Evolutionary conservation across 2,888 invertebrate species (phyloP).

Genomic region (Eristalinus sepulchralis): DNA sequence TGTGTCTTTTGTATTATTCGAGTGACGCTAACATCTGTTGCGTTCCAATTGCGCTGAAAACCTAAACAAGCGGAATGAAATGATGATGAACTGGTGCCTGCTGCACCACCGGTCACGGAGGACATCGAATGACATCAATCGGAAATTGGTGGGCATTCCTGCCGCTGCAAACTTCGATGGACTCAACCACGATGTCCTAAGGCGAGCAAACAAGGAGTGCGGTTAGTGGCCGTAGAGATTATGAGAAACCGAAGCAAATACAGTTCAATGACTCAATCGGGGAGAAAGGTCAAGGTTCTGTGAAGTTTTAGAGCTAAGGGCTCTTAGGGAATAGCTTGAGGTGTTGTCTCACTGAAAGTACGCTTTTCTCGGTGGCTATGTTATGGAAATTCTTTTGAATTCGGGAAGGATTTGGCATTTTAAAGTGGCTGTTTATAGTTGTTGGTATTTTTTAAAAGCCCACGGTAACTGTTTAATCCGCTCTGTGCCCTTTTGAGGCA

Average conservation of each 20-base stretch:
- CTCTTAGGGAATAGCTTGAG: too few relatives aligned
- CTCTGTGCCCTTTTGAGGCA: too few relatives aligned
- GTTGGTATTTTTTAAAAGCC: too few relatives aligned
- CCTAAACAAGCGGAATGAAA: background rate
- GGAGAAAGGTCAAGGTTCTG: background rate
- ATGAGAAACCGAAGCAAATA: background rate
- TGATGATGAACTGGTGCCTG: background rate
- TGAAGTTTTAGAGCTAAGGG: too few relatives aligned
- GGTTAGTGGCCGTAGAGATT: background rate
- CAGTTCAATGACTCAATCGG: background rate
- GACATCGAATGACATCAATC: background rate
- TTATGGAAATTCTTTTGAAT: too few relatives aligned
- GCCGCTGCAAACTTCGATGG: background rate
- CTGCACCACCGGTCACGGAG: background rate
- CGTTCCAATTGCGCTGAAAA: background rate
- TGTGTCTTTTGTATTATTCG: constrained; percentile 42
- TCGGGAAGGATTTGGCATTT: too few relatives aligned
- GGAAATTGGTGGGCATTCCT: background rate
- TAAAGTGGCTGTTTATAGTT: too few relatives aligned
- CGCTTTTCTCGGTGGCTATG: too few relatives aligned
- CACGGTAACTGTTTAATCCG: too few relatives aligned
- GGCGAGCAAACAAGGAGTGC: background rate
- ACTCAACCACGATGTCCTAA: background rate
- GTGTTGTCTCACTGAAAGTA: too few relatives aligned
- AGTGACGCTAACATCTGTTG: constrained; percentile 32